Evolutionary conservation across 2,113 vertebrate genomes (phyloP).

Genomic region (Xyrauchen texanus): DNA sequence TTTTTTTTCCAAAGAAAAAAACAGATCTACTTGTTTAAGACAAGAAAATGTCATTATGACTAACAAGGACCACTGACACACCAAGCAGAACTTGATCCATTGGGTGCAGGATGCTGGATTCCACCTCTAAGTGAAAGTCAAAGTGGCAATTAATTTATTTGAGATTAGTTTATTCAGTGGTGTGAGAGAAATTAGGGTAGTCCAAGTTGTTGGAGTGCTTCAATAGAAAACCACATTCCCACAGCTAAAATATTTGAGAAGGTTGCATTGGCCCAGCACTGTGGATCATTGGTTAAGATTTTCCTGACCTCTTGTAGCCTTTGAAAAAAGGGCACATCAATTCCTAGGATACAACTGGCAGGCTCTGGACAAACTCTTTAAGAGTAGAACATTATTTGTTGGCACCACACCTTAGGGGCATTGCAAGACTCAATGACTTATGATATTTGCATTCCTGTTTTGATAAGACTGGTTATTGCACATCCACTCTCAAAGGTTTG

Average conservation of each 20-base stretch:
- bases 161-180: constrained; percentile 33
- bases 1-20: too few relatives aligned
- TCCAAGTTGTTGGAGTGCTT: constrained; percentile 25
- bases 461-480: constrained; percentile 22
- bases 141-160: constrained; percentile 53
- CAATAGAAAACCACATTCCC: constrained; percentile 66
- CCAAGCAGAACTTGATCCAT: background rate
- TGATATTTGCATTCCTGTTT: constrained; percentile 20
- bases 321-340: constrained; percentile 22
- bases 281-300: constrained; percentile 21
- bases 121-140: background rate
- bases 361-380: too few relatives aligned
- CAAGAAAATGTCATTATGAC: background rate
- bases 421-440: background rate
- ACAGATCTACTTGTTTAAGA: too few relatives aligned
- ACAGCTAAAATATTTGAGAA: constrained; percentile 54
- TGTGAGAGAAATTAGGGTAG: constrained; percentile 30
- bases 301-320: background rate
- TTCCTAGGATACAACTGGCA: background rate
- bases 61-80: constrained; percentile 32
- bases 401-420: too few relatives aligned
- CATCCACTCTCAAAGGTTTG: constrained; percentile 8
- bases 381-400: too few relatives aligned
- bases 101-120: constrained; percentile 35
- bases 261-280: constrained; percentile 52